Evolutionary conservation across 2,888 invertebrate species (phyloP).

Genomic region (Ctena decussata): DNA sequence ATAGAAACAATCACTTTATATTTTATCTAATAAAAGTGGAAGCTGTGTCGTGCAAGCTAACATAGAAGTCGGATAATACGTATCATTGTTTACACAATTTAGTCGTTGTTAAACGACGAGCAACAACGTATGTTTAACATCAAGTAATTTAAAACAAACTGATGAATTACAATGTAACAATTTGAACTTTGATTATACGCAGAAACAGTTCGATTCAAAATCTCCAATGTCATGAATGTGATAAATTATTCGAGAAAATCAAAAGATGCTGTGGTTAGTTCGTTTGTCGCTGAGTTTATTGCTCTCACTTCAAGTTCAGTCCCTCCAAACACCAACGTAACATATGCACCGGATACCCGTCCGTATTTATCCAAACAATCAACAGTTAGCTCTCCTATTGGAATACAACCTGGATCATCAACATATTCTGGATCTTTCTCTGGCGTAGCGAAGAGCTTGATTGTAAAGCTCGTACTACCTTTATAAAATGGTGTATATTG

Average conservation of each 20-base stretch:
- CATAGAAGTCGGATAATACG: too few species aligned
- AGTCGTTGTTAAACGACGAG: too few species aligned
- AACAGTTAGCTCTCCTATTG: conserved; percentile 36
- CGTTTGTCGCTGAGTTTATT: conserved; percentile 25
- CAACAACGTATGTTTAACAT: too few species aligned
- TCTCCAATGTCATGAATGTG: too few species aligned
- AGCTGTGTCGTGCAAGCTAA: too few species aligned
- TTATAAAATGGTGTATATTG: background rate
- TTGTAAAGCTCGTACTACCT: background rate
- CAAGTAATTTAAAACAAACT: too few species aligned
- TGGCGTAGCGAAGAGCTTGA: conserved; percentile 47
- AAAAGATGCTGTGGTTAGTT: conserved; percentile 34
- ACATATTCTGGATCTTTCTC: conserved; percentile 36
- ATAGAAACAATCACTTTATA: too few species aligned
- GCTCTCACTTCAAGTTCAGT: conserved; percentile 58
- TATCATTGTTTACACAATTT: too few species aligned
- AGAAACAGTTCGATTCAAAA: too few species aligned
- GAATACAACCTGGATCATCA: conserved; percentile 37
- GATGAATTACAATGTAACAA: too few species aligned
- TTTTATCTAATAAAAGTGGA: too few species aligned
- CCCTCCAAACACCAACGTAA: conserved; percentile 54
- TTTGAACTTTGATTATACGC: too few species aligned
- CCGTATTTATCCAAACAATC: conserved; percentile 39
- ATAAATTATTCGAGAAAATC: conserved; percentile 44
- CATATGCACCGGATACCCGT: conserved; percentile 21